Base-by-base conservation (phyloP, 2,888 invertebrate genomes). In the Leucophora obtusa region DNA sequence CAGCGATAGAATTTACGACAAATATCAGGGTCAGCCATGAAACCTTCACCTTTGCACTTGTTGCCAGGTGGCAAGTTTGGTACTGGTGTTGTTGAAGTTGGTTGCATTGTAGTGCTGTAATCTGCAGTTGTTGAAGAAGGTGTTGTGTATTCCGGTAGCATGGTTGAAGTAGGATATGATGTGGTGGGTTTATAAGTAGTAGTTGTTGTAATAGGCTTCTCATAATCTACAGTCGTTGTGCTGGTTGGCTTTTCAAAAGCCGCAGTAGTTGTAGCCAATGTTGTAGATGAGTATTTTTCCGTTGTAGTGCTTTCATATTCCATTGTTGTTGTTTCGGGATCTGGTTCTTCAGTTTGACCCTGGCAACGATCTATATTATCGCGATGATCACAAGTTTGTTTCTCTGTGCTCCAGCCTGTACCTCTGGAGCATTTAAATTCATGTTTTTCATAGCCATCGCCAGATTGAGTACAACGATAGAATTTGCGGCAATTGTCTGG, bases 371-470 rank as follows among this genome's bases (percentile, higher is more conserved):
- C 84, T 14, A 89, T 85, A 62, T 89, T 89, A 3, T 88, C 89
- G 8, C 90, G 90, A 85, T 92, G 91, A 86, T 93, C 93, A 84
- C 93, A 95, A 0, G 92, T 92, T 85, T 92, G 91, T 68, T 92
- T 89, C n/a, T 91, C 91, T 85, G 92, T 92, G 85, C 94, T 93
- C 94, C 94, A 95, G n/a, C 92, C 92, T 0, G 94, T 94, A 43
- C 93, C 94, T 74, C 92, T 92, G 0, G 93, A 93, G 84, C 94
- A 94, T 66, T 91, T 89, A 84, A 94, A 94, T 62, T 93, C 93
- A 84, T 87, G 83, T 35, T 79, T 85, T 1, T 83, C 62, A 69
- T 85, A 87, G 0, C 91, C 91, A 17, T 91, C 89, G 0, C 91
- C 92, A 74, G 91, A 91, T 62, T 89, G 87, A 0, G 93, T 93